Conservation (phyloP, 2,797 vertebrate species). For the Anabas testudineus region DNA sequence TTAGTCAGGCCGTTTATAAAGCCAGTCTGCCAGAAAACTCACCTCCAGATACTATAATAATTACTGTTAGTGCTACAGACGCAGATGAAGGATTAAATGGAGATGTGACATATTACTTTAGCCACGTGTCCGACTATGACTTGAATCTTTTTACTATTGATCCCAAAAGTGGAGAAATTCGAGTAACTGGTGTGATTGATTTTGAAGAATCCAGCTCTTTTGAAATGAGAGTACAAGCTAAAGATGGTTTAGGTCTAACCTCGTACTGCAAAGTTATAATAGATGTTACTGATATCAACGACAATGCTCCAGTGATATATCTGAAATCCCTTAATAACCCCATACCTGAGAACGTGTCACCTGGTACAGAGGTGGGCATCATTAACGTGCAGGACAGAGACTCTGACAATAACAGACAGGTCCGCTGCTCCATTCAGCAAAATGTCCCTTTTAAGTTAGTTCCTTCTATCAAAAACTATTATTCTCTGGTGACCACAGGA, state of each 20-base stretch:
- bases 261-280: slow-evolving; percentile 67
- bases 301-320: slow-evolving; percentile 77
- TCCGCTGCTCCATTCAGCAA: slow-evolving; percentile 78
- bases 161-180: slow-evolving; percentile 38
- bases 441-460: slow-evolving; percentile 82
- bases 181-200: slow-evolving; percentile 4
- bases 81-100: slow-evolving; percentile 77
- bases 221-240: slow-evolving; percentile 30
- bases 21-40: slow-evolving; percentile 77
- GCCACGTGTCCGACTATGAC: slow-evolving; percentile 17
- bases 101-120: slow-evolving; percentile 76
- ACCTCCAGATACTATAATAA: slow-evolving; percentile 39
- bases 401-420: slow-evolving; percentile 78
- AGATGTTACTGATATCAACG: slow-evolving; percentile 73
- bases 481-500: slow-evolving; percentile 77
- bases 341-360: slow-evolving; percentile 78
- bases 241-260: slow-evolving; percentile 71
- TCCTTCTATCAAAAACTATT: slow-evolving; percentile 84
- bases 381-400: slow-evolving; percentile 82
- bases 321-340: slow-evolving; percentile 75
- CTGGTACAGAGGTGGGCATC: slow-evolving; percentile 76
- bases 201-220: slow-evolving; percentile 14
- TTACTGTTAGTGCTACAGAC: slow-evolving; percentile 72
- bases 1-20: slow-evolving; percentile 77
- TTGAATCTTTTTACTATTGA: slow-evolving; percentile 47